A percentile compares a stretch with the other conserved stretches of the same genome.
Evolutionary conservation across 2,888 invertebrate species (phyloP).

Genomic region (Rhagophthalmus giganteus): DNA sequence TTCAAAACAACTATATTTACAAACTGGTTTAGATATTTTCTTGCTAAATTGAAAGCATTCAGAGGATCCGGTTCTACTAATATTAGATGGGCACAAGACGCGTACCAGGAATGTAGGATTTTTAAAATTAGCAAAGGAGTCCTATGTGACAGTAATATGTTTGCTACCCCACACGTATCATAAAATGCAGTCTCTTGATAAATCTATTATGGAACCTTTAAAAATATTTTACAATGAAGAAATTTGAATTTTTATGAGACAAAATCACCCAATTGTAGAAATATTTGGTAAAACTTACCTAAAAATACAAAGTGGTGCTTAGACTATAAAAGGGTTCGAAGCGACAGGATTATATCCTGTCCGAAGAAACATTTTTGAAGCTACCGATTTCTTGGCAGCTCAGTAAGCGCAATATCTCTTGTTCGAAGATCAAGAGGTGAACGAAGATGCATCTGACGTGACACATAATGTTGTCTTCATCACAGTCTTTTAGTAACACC

Average conservation of each 20-base stretch:
- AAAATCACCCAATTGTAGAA: background rate
- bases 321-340: too few species aligned
- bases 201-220: constrained; percentile 10
- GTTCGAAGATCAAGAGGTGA: too few species aligned
- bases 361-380: background rate
- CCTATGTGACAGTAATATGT: constrained; percentile 44
- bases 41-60: constrained; percentile 38
- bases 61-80: constrained; percentile 41
- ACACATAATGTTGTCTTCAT: too few species aligned
- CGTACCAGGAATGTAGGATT: constrained; percentile 45
- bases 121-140: constrained; percentile 33
- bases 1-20: too few species aligned
- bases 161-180: constrained; percentile 42
- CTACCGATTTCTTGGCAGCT: too few species aligned
- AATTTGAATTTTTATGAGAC: constrained; percentile 1
- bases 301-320: too few species aligned
- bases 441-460: too few species aligned
- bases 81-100: constrained; percentile 47
- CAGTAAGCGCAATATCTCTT: too few species aligned
- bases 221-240: constrained; percentile 13
- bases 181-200: constrained; percentile 40
- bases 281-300: background rate
- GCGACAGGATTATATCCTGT: background rate
- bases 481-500: too few species aligned
- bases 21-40: constrained; percentile 53